Base-by-base conservation (phyloP, 2,888 invertebrate genomes). In the Noctua janthina region DNA sequence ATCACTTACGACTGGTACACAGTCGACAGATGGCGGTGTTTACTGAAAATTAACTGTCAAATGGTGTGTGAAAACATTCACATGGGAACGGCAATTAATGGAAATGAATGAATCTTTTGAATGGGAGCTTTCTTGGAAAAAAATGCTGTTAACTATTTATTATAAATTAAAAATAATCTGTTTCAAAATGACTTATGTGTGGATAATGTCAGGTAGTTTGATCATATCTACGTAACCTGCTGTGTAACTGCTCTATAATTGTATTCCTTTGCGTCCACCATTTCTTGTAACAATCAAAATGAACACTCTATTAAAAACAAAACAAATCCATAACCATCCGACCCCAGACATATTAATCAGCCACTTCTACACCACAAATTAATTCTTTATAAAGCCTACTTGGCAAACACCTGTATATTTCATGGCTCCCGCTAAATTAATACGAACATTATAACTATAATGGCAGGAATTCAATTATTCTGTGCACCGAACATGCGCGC, bases 21-120 rank as follows among this genome's bases (percentile, higher is more conserved):
- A 80, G 78, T 83, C 90, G 93, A 92, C 96, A 96, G 96, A 96
- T 96, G 96, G 94, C 92, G 81, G 68, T 94, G 94, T 95, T 95
- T 94, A 92, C 93, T 89, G 83, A 91, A 91, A 92, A 93, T 94
- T 93, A 92, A 87, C 91, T 90, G 91, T 94, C 93, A 94, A 95
- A 95, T 94, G 92, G 91, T 90, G 93, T 91, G 92, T 91, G 81
- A 90, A 87, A 89, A 89, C 71, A 66, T 66, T 39, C 76, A 43
- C 78, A 75, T 68, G 77, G 82, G 80, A 81, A 90, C 87, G 79
- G 81, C 75, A 66, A 85, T 86, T 81, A 84, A 80, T 81, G 70
- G 79, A 74, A 86, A 78, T 75, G 78, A 71, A 81, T 89, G 77
- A 80, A 77, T 76, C 72, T 75, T 82, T 79, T 78, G 35, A 79